Evolutionary conservation across 2,888 invertebrate genomes (phyloP), one percentile per base, ranked within the genome.

Genomic region (Zygothrica quintamaculata): DNA sequence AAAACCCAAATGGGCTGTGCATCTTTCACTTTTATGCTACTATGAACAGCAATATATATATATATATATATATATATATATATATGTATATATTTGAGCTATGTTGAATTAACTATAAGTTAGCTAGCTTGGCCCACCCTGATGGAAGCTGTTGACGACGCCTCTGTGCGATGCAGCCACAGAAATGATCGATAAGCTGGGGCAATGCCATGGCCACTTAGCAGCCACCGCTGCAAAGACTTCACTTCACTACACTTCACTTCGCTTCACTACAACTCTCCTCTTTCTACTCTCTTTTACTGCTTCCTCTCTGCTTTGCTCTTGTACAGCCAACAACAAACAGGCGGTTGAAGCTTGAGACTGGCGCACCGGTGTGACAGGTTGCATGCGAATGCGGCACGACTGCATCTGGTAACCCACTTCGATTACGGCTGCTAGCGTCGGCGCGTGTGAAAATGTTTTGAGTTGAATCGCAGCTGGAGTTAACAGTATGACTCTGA

Each of bases 321-420:
- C 26, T 8, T 26, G 11, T 16, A 37, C 18, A 18, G 42, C 31
- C 29, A 12, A 9, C 15, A n/a, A n/a, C n/a, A n/a, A n/a, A 26
- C 26, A 40, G 62, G 18, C 33, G 26, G 34, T 40, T 48, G 48
- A 31, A 15, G 34, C 29, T 36, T 18, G 29, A 40, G 12, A 40
- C 26, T 34, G 61, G 74, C 71, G 68, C 74, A 72, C 78, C 67
- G 76, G 62, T 84, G 76, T 69, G 80, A 81, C 80, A 80, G 80
- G 80, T 80, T 80, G 80, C 77, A 74, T 74, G 84, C 77, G 81
- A 79, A 79, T 84, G 79, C 84, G 77, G 79, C 80, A 80, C 85
- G 85, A 80, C 79, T 80, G 80, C 85, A 75, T 81, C 80, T 81
- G 85, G 79, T 80, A 80, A 80, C 80, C 80, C 80, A 80, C 82